Percentiles rank a stretch among this genome's conserved stretches.
Evolutionary conservation across 2,888 invertebrate species (phyloP).

Genomic region (Leptinotarsa rubiginosa): DNA sequence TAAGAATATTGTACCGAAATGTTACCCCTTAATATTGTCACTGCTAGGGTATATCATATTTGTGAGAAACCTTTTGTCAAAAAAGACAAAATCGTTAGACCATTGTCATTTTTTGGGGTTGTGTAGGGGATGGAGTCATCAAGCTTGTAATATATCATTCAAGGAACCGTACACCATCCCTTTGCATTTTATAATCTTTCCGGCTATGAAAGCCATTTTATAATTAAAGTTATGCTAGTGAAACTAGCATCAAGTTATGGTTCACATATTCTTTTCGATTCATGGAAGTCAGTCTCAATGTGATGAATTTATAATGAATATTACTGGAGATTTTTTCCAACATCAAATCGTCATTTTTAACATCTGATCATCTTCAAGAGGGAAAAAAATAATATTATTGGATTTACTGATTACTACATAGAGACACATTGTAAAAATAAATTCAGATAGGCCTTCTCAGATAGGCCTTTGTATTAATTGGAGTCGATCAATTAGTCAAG

Average conservation of each 20-base stretch:
- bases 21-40: neutral
- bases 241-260: conserved; percentile 30
- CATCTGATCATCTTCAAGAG: no score
- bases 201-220: conserved; percentile 55
- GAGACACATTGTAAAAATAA: no score
- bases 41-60: neutral
- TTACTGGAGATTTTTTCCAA: no score
- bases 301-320: neutral
- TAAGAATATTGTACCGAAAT: no score
- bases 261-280: conserved; percentile 18
- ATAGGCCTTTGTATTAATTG: no score
- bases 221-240: conserved; percentile 50
- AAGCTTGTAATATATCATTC: conserved; percentile 57
- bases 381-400: no score
- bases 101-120: neutral
- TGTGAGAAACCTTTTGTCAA: conserved; percentile 25
- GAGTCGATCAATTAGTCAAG: no score
- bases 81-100: conserved; percentile 46
- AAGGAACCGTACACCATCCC: conserved; percentile 52
- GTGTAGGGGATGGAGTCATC: conserved; percentile 44
- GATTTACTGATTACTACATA: no score
- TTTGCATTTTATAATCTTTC: conserved; percentile 56
- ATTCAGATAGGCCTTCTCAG: no score
- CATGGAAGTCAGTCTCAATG: neutral
- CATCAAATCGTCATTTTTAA: no score